Base-by-base conservation (phyloP, 2,888 invertebrate species). In the Graphium colonna region DNA sequence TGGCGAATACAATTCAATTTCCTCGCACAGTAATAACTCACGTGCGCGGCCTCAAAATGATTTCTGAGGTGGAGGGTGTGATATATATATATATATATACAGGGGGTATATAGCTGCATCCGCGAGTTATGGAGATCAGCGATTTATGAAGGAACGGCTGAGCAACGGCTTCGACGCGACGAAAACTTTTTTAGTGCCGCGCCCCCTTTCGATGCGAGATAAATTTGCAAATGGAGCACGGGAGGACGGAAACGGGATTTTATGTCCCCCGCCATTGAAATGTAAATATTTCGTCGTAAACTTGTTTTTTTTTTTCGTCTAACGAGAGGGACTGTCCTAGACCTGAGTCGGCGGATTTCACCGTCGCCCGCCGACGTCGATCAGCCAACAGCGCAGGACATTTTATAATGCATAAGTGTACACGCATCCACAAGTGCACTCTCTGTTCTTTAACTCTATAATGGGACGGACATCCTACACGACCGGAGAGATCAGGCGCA, bases 131-230 rank as follows among this genome's bases (percentile, higher is more conserved):
- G 82, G 77, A 82, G 80, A 84, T 82, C 78, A 81, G 77, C 79
- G 79, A 84, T 84, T 86, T 84, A 84, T 82, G 79, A 80, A 78
- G 82, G 82, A 80, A 79, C 71, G 71, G 72, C 72, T 77, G 69
- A 82, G 83, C 83, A 83, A 84, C 82, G 79, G 82, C 82, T 68
- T 69, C 71, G 68, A 66, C 73, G 73, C 73, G 75, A 76, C 78
- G 78, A 77, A 79, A 84, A 84, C 77, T 80, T 85, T 83, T 83
- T 79, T 75, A 75, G 67, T 76, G 68, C 72, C 71, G 69, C 68
- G 8, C 70, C 68, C 69, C 69, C 67, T 74, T 75, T 73, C 78
- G 80, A 80, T 78, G 77, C 71, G 72, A 80, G 77, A 82, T 82
- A 81, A 80, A 82, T 80, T 82, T 80, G 76, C 79, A 79, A 82